Evolutionary conservation across 2,888 invertebrate genomes (phyloP), one percentile per base, ranked within the genome.

Genomic region (Notodonta ziczac): DNA sequence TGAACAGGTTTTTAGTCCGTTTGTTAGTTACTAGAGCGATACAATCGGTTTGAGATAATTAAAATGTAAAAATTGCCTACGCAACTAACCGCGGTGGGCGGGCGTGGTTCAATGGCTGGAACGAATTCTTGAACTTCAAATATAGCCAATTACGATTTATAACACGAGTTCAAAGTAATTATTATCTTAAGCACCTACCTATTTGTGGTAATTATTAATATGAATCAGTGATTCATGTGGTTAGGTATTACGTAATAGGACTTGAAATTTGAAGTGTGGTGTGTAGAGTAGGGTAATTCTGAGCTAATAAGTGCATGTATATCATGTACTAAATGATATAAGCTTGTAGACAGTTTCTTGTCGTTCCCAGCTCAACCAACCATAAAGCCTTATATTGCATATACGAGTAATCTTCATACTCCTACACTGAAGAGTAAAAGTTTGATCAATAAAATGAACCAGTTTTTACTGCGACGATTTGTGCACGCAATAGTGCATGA

Each of bases 401-500:
- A 39, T 57, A 46, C 16, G 57, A 57, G 40, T 54, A 57, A 61
- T 51, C 50, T 61, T 48, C 51, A 13, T 13, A 16, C 24, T 51
- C 16, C 50, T 40, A 35, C 7, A 44, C 24, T 58, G 54, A 56
- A 56, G 50, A 58, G 56, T 35, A 32, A 35, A 52, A 52, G 52
- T 57, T 58, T 39, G 58, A 58, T 58, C 56, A 60, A 55, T 60
- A 56, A 61, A 60, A 65, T 57, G 59, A 59, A 62, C 62, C 51
- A 64, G 52, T 72, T 72, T 72, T 65, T 61, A 60, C 63, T 51
- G 61, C 63, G 63, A 64, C 67, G 67, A 74, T 70, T 75, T 71
- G 62, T 57, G 67, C 69, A 65, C 61, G 73, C 72, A 82, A 74
- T 77, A 71, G 69, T 66, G 76, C 76, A 71, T 78, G 72, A 73